A percentile compares a stretch with the other conserved stretches of the same genome.
These are phyloP conservation scores for Reticulitermes speratus DNA, from an alignment of 1,140 invertebrate species.

Conservation along the genomic window DNA sequence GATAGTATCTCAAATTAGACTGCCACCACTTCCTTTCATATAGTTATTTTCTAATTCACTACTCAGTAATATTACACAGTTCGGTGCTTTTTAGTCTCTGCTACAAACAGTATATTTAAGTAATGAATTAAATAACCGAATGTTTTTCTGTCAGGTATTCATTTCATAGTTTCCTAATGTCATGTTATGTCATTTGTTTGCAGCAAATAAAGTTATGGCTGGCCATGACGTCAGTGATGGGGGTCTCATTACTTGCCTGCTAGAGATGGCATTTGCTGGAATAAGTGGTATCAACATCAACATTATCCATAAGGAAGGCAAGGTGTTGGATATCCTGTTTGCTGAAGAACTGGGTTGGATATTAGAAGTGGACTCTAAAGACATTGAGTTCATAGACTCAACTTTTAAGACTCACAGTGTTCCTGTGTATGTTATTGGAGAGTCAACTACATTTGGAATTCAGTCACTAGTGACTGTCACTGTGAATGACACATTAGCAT, in stretches of 20 bases:
- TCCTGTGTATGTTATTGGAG: slow-evolving; percentile 72
- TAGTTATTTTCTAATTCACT: too few species aligned
- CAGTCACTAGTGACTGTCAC: slow-evolving; percentile 54
- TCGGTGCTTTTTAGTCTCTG: too few species aligned
- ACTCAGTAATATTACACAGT: too few species aligned
- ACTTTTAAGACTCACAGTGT: slow-evolving; percentile 61
- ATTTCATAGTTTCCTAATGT: not conserved
- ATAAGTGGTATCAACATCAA: slow-evolving; percentile 76
- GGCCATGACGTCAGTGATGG: slow-evolving; percentile 98
- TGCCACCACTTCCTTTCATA: too few species aligned
- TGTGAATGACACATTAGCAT: slow-evolving; percentile 58
- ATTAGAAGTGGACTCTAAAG: slow-evolving; percentile 68
- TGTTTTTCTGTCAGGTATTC: too few species aligned
- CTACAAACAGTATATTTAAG: too few species aligned
- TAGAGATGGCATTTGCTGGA: slow-evolving; percentile 96
- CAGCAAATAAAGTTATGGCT: slow-evolving; percentile 72
- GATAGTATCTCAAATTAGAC: too few species aligned
- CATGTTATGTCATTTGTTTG: not conserved
- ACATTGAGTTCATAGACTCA: slow-evolving; percentile 59
- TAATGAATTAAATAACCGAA: too few species aligned
- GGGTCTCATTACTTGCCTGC: slow-evolving; percentile 81
- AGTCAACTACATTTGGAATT: slow-evolving; percentile 63
- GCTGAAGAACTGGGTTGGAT: slow-evolving; percentile 91
- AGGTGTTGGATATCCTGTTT: slow-evolving; percentile 72
- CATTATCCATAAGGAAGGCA: slow-evolving; percentile 56